phyloP scores from a whole-genome alignment of 2,888 invertebrate genomes.

The Smittia aterrima region DNA sequence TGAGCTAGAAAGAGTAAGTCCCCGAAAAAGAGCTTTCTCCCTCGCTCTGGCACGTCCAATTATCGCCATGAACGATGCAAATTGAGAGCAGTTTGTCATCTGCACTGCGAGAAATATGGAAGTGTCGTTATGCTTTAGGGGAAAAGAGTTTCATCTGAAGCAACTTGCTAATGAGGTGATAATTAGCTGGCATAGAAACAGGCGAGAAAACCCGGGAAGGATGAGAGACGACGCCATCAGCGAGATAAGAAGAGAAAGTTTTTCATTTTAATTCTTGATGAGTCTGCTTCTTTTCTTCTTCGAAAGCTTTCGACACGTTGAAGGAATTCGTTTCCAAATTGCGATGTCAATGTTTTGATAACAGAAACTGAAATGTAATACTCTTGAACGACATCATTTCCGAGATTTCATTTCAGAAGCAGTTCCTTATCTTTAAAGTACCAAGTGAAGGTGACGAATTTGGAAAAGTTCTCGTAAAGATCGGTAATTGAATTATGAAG shows the following conservation, averaged over 20 bases:
- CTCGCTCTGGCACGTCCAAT: not conserved
- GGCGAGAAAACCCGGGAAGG: not conserved
- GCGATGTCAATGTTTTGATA: constrained; percentile 5
- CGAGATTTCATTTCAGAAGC: too few relatives aligned
- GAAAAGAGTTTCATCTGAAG: not conserved
- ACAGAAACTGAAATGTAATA: too few relatives aligned
- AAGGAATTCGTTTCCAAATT: not conserved
- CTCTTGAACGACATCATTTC: not conserved
- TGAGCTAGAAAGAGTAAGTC: not conserved
- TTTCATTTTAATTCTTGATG: constrained; percentile 12
- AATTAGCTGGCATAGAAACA: not conserved
- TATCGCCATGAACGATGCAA: constrained; percentile 2
- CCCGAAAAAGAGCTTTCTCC: not conserved
- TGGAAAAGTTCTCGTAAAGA: not conserved
- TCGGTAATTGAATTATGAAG: constrained; percentile 2
- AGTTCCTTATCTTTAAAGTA: not conserved
- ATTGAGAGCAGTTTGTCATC: not conserved
- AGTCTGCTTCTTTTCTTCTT: not conserved
- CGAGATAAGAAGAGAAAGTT: constrained; percentile 11
- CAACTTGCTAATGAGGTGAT: constrained; percentile 1
- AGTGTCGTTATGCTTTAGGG: not conserved
- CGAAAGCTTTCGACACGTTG: not conserved
- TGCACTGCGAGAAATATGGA: not conserved
- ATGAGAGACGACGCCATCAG: not conserved
- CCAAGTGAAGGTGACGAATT: not conserved